These are phyloP conservation scores for Archocentrus centrarchus DNA, from an alignment of 2,113 vertebrate species.

Conservation along the genomic window DNA sequence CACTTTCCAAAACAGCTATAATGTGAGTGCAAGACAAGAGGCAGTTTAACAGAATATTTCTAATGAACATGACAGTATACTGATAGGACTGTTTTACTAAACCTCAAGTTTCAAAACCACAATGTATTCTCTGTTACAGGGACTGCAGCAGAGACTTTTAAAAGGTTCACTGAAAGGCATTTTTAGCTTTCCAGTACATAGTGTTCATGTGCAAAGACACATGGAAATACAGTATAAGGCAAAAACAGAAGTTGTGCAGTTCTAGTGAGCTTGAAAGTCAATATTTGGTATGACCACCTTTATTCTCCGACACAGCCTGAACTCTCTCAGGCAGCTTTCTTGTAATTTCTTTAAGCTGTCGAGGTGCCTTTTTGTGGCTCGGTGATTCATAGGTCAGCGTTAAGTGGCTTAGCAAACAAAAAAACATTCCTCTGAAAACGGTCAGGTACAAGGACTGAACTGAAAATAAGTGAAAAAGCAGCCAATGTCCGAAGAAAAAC, in stretches of 20 bases:
- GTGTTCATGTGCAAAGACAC: no score
- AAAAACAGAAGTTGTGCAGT: no score
- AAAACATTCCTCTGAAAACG: not conserved
- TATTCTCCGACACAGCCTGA: no score
- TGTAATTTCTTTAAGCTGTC: not conserved
- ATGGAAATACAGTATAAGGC: no score
- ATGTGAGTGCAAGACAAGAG: rapidly evolving
- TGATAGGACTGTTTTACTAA: not conserved
- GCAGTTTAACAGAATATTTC: not conserved
- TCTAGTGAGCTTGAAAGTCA: no score
- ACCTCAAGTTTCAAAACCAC: not conserved
- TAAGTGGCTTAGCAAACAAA: not conserved
- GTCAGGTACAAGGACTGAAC: not conserved
- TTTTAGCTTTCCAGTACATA: no score
- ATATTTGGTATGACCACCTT: no score
- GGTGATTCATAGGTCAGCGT: no score
- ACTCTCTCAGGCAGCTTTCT: no score
- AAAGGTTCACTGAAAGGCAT: not conserved
- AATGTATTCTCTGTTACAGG: not conserved
- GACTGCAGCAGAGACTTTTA: not conserved
- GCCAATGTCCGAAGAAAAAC: not conserved
- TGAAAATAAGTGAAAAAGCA: not conserved
- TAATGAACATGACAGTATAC: not conserved
- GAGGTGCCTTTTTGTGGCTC: no score
- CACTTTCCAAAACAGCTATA: not conserved